These are phyloP conservation scores for Deilephila elpenor DNA, from an alignment of 2,888 invertebrate species.

Conservation along the genomic window DNA sequence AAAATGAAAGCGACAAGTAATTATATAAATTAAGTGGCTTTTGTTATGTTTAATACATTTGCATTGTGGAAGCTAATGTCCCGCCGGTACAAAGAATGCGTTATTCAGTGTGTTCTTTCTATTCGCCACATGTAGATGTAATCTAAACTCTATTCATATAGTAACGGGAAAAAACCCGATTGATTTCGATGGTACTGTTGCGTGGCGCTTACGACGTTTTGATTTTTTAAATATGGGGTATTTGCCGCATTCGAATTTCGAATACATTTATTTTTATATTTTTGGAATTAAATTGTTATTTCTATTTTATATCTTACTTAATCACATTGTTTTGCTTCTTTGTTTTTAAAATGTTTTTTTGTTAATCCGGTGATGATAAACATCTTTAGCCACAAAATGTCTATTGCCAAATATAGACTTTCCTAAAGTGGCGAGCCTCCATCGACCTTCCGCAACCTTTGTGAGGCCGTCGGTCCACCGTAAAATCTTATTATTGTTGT, in stretches of 20 bases:
- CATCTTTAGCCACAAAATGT: too few relatives aligned
- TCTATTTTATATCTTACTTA: too few relatives aligned
- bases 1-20: conserved; percentile 54
- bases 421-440: too few relatives aligned
- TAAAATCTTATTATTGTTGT: too few relatives aligned
- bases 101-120: conserved; percentile 27
- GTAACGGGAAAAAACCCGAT: conserved; percentile 61
- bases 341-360: too few relatives aligned
- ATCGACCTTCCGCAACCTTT: too few relatives aligned
- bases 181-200: conserved; percentile 70
- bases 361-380: too few relatives aligned
- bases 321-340: too few relatives aligned
- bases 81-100: conserved; percentile 24
- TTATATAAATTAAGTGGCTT: conserved; percentile 54
- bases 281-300: background rate
- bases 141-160: conserved; percentile 53
- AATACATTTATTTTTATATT: background rate
- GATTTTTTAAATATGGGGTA: background rate
- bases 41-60: conserved; percentile 49
- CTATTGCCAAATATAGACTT: too few relatives aligned
- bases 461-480: too few relatives aligned
- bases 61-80: conserved; percentile 29
- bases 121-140: conserved; percentile 37
- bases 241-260: background rate
- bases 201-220: conserved; percentile 60